Conservation (phyloP, 2,797 vertebrate genomes). For the Protonibea diacanthus region DNA sequence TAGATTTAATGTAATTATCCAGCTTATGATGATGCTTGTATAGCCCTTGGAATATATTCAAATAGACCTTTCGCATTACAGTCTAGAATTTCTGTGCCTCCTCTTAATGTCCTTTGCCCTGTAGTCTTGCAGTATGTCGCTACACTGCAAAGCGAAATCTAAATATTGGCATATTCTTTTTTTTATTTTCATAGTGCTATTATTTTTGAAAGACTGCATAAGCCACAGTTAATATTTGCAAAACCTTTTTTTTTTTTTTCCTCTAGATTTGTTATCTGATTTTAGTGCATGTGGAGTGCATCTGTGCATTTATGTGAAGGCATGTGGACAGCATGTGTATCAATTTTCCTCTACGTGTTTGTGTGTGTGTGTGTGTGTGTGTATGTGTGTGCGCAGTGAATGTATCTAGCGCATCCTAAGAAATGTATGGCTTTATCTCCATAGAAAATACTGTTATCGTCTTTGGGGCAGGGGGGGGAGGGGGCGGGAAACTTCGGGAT, state of each 20-base stretch:
- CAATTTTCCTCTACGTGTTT: constrained; percentile 50
- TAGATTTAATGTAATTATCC: constrained; percentile 71
- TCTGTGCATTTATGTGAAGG: constrained; percentile 74
- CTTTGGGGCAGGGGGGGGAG: constrained; percentile 75
- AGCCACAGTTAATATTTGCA: constrained; percentile 79
- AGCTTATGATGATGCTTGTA: constrained; percentile 74
- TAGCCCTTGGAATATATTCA: constrained; percentile 87
- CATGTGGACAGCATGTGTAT: constrained; percentile 71
- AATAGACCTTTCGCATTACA: constrained; percentile 68
- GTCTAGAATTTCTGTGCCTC: constrained; percentile 62
- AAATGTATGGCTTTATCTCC: constrained; percentile 99
- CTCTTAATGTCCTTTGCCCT: constrained; percentile 60
- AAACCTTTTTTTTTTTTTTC: constrained; percentile 42
- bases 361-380: constrained; percentile 18
- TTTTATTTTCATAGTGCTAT: constrained; percentile 69
- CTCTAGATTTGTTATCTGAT: constrained; percentile 57
- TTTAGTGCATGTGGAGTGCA: constrained; percentile 74
- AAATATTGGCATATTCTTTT: constrained; percentile 66
- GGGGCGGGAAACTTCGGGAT: constrained; percentile 66
- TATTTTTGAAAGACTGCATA: constrained; percentile 81
- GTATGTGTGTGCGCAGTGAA: constrained; percentile 61
- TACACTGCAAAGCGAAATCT: constrained; percentile 79
- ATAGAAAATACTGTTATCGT: constrained; percentile 86
- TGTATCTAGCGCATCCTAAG: constrained; percentile 83
- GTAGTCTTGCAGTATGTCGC: constrained; percentile 66